Evolutionary conservation across 2,888 invertebrate genomes (phyloP), one percentile per base, ranked within the genome.

Genomic region (Hirtodrosophila histrioides): DNA sequence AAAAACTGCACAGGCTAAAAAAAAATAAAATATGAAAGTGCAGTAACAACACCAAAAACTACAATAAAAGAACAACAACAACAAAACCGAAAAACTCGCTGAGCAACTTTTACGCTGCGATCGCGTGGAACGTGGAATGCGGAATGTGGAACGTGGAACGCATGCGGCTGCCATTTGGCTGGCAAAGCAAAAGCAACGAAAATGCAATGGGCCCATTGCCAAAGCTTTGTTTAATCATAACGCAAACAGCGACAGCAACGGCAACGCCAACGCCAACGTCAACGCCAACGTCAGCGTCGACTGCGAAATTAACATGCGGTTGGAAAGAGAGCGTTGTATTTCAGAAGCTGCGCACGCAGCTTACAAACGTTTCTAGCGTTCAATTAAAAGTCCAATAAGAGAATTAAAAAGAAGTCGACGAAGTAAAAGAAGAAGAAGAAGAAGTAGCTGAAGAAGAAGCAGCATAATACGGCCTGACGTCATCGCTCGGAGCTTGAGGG

Each of bases 11-110:
- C 9, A 9, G 53, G 51, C 50, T 43, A 37, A 50, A 48, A 57
- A 17, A 39, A 51, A 57, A 61, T 39, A 68, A 75, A 81, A 87
- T 87, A 82, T 82, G 82, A 87, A 82, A 82, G 82, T 82, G 82
- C 87, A 64, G 3, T 29, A 35, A 43, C 50, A 55, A 29, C 36
- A 69, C 8, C 49, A 60, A 35, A 39, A 57, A 33, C 40, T 31
- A 44, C 64, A 62, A 64, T 63, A 39, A 55, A 41, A 36, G 35
- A 37, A 39, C 45, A 31, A 24, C 33, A 36, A 51, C 57, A 51
- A 11, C 48, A 70, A 74, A 67, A 27, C 54, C 43, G 29, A 69
- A 86, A 86, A 82, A 85, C 73, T 70, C 64, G 86, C 68, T 61
- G 12, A 78, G 66, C 86, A 82, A 82, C 82, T 82, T 82, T 82